Evolutionary conservation across 2,888 invertebrate genomes (phyloP).

Genomic region (Hanleya hanleyi): DNA sequence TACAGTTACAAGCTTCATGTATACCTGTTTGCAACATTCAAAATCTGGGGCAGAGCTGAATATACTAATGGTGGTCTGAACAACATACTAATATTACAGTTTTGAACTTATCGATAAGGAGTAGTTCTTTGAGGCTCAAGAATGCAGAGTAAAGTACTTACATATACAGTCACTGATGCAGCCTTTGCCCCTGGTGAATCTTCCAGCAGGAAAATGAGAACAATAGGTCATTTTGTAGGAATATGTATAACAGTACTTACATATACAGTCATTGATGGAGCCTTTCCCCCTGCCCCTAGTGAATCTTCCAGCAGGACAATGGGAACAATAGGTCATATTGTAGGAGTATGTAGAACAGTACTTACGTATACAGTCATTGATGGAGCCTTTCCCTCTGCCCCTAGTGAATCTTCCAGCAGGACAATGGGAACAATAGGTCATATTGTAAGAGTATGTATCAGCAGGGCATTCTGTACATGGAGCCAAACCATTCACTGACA

Average conservation of each 20-base stretch:
- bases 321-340: slow-evolving; percentile 41
- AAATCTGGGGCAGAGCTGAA: too few species aligned
- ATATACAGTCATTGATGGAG: slow-evolving; percentile 36
- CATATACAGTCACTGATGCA: slow-evolving; percentile 40
- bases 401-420: slow-evolving; percentile 38
- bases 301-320: slow-evolving; percentile 39
- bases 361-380: slow-evolving; percentile 46
- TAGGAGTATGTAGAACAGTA: neutral
- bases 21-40: too few species aligned
- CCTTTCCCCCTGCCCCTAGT: slow-evolving; percentile 42
- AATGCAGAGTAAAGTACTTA: slow-evolving; percentile 28
- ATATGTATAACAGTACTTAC: slow-evolving; percentile 36
- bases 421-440: slow-evolving; percentile 45
- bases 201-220: slow-evolving; percentile 39
- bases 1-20: too few species aligned
- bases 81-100: too few species aligned
- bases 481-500: slow-evolving; percentile 40
- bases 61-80: too few species aligned
- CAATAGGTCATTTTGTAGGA: slow-evolving; percentile 42
- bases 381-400: slow-evolving; percentile 36
- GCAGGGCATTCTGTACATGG: slow-evolving; percentile 50
- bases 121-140: too few species aligned
- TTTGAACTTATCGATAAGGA: too few species aligned
- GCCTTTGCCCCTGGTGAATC: slow-evolving; percentile 37
- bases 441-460: slow-evolving; percentile 47